Evolutionary conservation across 2,797 vertebrate genomes (phyloP).

Genomic region (Lagocephalus sceleratus): DNA sequence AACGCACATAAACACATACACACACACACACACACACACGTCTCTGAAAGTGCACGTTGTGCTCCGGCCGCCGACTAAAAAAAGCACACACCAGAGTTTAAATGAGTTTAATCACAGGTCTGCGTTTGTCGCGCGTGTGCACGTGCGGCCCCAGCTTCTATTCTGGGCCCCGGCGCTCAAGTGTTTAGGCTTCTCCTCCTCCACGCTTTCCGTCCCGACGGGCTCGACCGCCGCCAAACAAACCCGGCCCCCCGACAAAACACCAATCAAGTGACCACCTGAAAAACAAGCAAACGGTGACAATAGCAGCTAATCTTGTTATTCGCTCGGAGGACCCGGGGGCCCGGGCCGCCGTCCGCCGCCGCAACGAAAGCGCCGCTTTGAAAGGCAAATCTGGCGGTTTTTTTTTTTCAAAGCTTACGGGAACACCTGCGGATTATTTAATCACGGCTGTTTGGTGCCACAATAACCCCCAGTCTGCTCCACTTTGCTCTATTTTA

Average conservation of each 20-base stretch:
- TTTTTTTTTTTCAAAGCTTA: slow-evolving; percentile 28
- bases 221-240: slow-evolving; percentile 14
- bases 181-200: slow-evolving; percentile 5
- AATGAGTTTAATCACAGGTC: not conserved
- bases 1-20: no score
- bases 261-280: slow-evolving; percentile 29
- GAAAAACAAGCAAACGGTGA: slow-evolving; percentile 47
- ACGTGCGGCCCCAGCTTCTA: slow-evolving; percentile 5
- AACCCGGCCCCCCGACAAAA: slow-evolving; percentile 31
- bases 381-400: not conserved
- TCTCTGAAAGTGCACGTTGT: no score
- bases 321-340: slow-evolving; percentile 24
- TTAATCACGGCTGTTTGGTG: slow-evolving; percentile 33
- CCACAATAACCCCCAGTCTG: slow-evolving; percentile 21
- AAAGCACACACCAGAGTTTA: no score
- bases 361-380: not conserved
- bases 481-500: slow-evolving; percentile 1
- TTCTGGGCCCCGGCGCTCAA: slow-evolving; percentile 11
- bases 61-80: no score
- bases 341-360: no score
- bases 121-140: no score
- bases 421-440: slow-evolving; percentile 13
- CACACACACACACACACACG: no score
- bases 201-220: slow-evolving; percentile 7
- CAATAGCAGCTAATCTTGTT: slow-evolving; percentile 43